Evolutionary conservation across 2,797 vertebrate species (phyloP).

Genomic region (Chloroceryle amazona): DNA sequence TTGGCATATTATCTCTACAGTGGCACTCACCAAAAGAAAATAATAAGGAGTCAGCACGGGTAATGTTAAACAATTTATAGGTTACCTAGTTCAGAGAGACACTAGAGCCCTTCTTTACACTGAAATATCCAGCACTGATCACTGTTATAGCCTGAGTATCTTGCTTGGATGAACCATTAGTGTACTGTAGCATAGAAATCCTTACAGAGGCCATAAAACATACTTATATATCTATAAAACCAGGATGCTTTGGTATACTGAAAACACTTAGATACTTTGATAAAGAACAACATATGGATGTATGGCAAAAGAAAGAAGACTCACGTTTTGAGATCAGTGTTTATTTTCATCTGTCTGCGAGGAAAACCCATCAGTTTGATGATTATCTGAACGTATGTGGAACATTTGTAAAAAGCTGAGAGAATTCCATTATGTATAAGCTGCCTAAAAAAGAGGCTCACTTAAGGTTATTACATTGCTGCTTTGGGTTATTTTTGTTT

Average conservation of each 20-base stretch:
- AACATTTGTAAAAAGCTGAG: constrained; percentile 57
- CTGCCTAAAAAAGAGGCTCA: constrained; percentile 69
- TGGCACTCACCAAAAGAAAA: constrained; percentile 13
- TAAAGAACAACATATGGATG: constrained; percentile 6
- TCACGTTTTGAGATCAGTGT: constrained; percentile 13
- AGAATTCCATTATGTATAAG: constrained; percentile 76
- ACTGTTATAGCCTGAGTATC: constrained; percentile 12
- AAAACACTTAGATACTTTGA: constrained; percentile 50
- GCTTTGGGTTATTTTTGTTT: constrained; percentile 76
- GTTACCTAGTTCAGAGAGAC: constrained; percentile 43
- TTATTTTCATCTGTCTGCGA: constrained; percentile 54
- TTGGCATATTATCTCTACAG: neutral
- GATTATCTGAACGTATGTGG: constrained; percentile 69
- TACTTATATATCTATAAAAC: constrained; percentile 70
- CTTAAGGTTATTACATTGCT: constrained; percentile 73
- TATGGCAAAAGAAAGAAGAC: neutral
- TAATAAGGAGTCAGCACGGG: constrained; percentile 14
- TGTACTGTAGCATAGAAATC: constrained; percentile 22
- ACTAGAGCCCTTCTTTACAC: neutral
- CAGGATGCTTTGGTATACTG: constrained; percentile 36
- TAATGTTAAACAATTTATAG: constrained; percentile 36
- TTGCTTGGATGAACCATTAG: constrained; percentile 51
- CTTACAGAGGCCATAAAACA: constrained; percentile 43
- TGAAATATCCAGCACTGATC: constrained; percentile 28
- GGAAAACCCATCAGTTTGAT: constrained; percentile 33